Evolutionary conservation across 2,113 vertebrate species (phyloP), one percentile per base, ranked within the genome.

Genomic region (Neotoma lepida): DNA sequence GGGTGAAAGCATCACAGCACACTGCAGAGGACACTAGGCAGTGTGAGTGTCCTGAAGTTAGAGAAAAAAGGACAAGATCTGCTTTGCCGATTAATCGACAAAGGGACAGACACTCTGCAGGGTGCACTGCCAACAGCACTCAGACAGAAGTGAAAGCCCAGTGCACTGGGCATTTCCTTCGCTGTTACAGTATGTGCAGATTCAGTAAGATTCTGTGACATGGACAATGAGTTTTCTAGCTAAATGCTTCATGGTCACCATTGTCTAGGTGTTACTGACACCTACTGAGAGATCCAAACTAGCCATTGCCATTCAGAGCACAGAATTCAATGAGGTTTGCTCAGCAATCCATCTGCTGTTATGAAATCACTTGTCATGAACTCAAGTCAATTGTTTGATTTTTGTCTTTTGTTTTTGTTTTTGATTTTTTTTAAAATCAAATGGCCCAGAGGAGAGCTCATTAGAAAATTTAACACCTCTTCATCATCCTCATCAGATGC

Each of bases 161-260:
- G 95, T 15, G 87, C 87, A 44, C 91, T 84, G 95, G 95, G 95
- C 93, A 94, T 96, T 95, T 97, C 97, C 97, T 96, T 97, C 54
- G 4, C 90, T 86, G 58, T 51, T 64, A 51, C 0, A 5, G 18
- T 35, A 77, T 6, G 61, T 30, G 66, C 76, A 78, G 88, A 94
- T 51, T 86, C 84, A 33, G 17, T 4, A 58, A 64, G 87, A 94
- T 56, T 93, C 94, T 87, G 64, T 84, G 89, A 91, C 76, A 22
- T 9, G 80, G 80, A 81, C 74, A 9, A 49, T 84, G 68, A 49
- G 81, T 90, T 71, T 94, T 94, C 94, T 90, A 95, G 74, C 71
- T 71, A 18, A 93, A 93, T 24, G 61, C 87, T 94, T 77, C 74
- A 46, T 3, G 51, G 95, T 82, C 77, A 90, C 89, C 90, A 90